phyloP scores from a whole-genome alignment of 2,797 vertebrate genomes.

The Leuciscus waleckii region DNA sequence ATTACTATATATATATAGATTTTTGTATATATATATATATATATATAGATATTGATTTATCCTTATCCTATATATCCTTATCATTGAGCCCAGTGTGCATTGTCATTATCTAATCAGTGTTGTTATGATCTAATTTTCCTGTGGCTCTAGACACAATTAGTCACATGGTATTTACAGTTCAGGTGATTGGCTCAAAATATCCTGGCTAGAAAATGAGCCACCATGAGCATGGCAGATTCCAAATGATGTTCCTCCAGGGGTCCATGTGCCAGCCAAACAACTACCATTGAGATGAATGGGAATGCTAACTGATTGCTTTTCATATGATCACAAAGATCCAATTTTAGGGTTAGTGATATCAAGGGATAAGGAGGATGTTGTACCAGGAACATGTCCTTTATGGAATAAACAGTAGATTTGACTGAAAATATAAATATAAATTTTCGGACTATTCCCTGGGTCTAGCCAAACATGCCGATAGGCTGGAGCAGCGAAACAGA shows the following conservation, averaged over 20 bases:
- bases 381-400: background rate
- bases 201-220: background rate
- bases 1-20: no score
- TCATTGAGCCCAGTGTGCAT: background rate
- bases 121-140: background rate
- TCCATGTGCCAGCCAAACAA: background rate
- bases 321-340: background rate
- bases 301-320: background rate
- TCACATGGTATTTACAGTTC: background rate
- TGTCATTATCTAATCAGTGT: background rate
- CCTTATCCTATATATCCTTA: background rate
- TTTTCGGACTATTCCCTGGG: background rate
- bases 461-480: constrained; percentile 54
- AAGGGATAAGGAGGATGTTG: background rate
- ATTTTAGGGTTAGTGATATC: background rate
- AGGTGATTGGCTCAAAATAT: constrained; percentile 8
- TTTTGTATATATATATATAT: no score
- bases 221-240: background rate
- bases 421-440: constrained; percentile 15
- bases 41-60: no score
- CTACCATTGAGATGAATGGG: constrained; percentile 1
- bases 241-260: background rate
- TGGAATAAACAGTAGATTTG: constrained; percentile 1
- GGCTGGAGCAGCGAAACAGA: constrained; percentile 59
- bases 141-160: background rate